Evolutionary conservation across 2,797 vertebrate genomes (phyloP).

Genomic region (Nyctibius grandis): DNA sequence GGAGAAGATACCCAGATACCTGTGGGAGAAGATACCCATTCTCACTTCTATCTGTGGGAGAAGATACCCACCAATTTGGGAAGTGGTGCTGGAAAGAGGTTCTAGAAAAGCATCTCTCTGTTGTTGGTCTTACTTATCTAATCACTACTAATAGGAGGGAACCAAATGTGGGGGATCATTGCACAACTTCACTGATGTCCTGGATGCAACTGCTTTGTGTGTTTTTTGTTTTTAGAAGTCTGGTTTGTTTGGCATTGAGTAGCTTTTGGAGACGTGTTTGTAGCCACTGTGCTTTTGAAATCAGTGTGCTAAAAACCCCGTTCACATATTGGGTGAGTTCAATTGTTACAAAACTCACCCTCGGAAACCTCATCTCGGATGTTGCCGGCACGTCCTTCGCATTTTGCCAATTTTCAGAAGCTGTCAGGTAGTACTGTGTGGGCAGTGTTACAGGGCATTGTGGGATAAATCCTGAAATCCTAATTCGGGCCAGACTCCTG

Average conservation of each 20-base stretch:
- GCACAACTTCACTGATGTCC: not conserved
- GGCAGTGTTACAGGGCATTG: not conserved
- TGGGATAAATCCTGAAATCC: conserved; percentile 5
- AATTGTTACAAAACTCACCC: not conserved
- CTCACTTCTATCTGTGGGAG: no score
- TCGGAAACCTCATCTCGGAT: not conserved
- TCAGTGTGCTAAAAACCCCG: not conserved
- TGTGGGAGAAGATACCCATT: not conserved
- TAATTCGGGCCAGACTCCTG: not conserved
- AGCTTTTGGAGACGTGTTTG: not conserved
- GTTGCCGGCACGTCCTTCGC: not conserved
- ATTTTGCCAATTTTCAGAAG: not conserved
- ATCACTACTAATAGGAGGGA: not conserved
- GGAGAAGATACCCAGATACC: no score
- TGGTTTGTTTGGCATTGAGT: not conserved
- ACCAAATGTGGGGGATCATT: not conserved
- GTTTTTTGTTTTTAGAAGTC: not conserved
- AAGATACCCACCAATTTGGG: not conserved
- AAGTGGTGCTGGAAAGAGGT: not conserved
- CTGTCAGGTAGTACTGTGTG: conserved; percentile 31
- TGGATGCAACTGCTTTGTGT: not conserved
- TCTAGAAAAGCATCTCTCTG: not conserved
- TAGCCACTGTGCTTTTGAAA: not conserved
- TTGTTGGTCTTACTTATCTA: not conserved
- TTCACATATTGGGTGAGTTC: not conserved